phyloP scores from a whole-genome alignment of 2,113 vertebrate genomes.

The Scophthalmus maximus region DNA sequence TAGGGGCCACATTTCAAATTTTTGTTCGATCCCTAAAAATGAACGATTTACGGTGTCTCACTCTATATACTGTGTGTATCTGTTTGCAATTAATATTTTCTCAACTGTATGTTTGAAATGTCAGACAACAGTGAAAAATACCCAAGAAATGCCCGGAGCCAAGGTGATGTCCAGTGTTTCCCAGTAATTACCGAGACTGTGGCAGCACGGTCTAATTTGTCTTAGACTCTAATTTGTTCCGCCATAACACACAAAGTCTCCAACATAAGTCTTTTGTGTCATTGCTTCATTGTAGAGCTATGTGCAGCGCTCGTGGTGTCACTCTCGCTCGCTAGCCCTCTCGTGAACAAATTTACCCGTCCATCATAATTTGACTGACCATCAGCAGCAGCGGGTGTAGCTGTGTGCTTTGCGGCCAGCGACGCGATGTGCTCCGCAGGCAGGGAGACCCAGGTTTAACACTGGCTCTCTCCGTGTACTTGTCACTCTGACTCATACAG shows the following conservation, averaged over 20 bases:
- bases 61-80: background rate
- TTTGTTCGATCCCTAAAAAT: background rate
- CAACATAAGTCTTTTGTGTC: no score
- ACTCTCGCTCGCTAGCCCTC: no score
- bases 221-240: background rate
- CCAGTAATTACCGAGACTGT: background rate
- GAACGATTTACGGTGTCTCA: background rate
- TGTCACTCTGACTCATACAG: no score
- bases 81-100: background rate
- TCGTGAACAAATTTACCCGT: no score
- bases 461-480: no score
- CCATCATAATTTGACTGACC: no score
- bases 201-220: background rate
- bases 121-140: background rate
- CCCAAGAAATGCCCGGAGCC: background rate
- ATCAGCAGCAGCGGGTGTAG: no score
- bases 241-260: background rate
- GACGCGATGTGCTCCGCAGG: no score
- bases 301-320: no score
- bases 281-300: background rate
- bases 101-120: background rate
- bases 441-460: no score
- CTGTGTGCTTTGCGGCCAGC: no score
- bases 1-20: constrained; percentile 5
- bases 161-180: background rate